These are phyloP conservation scores for Polypterus senegalus DNA, from an alignment of 2,113 vertebrate species.

Conservation along the genomic window DNA sequence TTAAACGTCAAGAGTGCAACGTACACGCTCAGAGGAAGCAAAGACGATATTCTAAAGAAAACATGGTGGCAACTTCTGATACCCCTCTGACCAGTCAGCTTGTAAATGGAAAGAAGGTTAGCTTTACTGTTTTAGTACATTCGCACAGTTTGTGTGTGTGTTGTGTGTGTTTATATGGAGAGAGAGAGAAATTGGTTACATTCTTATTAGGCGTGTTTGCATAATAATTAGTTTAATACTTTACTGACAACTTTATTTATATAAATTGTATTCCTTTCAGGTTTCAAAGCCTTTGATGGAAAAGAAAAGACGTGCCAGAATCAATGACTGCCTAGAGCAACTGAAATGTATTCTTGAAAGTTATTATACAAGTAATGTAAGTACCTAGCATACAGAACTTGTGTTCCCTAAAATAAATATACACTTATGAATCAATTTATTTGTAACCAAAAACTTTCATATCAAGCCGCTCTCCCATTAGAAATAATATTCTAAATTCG, in stretches of 20 bases:
- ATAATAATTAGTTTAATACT: neutral
- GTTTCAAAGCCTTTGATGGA: constrained; percentile 82
- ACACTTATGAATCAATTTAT: no score
- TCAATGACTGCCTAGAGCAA: constrained; percentile 73
- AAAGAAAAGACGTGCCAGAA: constrained; percentile 72
- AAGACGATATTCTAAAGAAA: constrained; percentile 9
- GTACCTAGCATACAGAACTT: constrained; percentile 6
- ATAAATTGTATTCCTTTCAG: constrained; percentile 26
- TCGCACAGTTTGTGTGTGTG: neutral
- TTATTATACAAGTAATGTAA: constrained; percentile 69
- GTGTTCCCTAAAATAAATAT: no score
- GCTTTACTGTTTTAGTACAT: constrained; percentile 18
- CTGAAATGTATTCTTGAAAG: constrained; percentile 63
- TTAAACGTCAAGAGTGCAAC: neutral
- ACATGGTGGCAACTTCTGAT: constrained; percentile 45
- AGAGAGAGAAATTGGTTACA: neutral
- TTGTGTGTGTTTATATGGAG: neutral
- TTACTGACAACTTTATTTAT: neutral
- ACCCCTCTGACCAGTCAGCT: constrained; percentile 28
- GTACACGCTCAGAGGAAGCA: neutral
- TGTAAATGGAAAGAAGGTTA: constrained; percentile 38
- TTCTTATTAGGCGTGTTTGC: neutral
- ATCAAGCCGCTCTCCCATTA: no score
- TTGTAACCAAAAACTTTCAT: no score
- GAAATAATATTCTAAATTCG: no score